phyloP scores from a whole-genome alignment of 2,797 vertebrate genomes.

The Intellagama lesueurii region DNA sequence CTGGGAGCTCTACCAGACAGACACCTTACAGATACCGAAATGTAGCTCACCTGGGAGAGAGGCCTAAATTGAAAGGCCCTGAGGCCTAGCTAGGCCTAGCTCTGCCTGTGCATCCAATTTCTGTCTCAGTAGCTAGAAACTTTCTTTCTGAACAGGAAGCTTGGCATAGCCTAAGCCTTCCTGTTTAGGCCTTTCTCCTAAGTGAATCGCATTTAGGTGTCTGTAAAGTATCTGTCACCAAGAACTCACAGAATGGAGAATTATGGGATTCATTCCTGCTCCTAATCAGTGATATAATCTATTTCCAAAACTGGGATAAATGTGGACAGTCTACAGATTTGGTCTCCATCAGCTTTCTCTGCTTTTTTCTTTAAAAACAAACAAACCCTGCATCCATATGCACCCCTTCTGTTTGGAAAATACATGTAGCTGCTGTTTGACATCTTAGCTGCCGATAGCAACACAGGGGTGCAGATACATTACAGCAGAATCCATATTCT shows the following conservation, averaged over 20 bases:
- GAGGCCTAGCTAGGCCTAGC: no score
- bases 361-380: not conserved
- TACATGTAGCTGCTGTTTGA: conserved; percentile 39
- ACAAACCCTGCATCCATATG: not conserved
- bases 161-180: no score
- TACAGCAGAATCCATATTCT: conserved; percentile 53
- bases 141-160: no score
- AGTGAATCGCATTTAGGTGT: no score
- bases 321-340: conserved; percentile 35
- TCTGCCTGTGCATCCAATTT: no score
- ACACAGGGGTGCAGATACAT: conserved; percentile 42
- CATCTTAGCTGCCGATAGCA: conserved; percentile 49
- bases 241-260: no score
- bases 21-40: not conserved
- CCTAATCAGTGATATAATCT: not conserved
- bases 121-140: no score
- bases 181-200: no score
- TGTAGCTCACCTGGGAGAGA: no score
- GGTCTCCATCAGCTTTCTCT: conserved; percentile 24
- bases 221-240: no score
- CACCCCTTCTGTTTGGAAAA: conserved; percentile 54
- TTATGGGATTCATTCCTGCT: no score
- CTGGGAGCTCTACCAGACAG: not conserved
- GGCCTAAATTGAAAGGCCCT: no score
- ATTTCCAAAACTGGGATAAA: not conserved